Evolutionary conservation across 2,888 invertebrate species (phyloP).

Genomic region (Fragum sueziense): DNA sequence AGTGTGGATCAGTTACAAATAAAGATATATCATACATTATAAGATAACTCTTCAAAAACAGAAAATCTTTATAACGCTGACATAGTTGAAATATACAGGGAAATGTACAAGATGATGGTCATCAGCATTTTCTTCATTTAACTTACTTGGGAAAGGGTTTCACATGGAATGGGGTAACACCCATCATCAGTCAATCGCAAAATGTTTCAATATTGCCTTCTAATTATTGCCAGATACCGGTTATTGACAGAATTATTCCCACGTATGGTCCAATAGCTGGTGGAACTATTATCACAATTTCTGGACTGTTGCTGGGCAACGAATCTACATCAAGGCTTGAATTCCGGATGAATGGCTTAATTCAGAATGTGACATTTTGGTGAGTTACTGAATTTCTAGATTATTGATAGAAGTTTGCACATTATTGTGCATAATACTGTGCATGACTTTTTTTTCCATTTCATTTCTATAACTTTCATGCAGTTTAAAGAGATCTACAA

Average conservation of each 20-base stretch:
- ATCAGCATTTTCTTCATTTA: not conserved
- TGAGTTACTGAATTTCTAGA: not conserved
- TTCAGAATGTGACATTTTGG: not conserved
- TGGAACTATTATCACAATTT: conserved; percentile 36
- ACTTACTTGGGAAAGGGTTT: too few relatives aligned
- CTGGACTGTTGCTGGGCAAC: conserved; percentile 28
- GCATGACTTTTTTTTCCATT: too few relatives aligned
- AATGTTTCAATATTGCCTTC: too few relatives aligned
- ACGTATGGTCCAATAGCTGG: conserved; percentile 45
- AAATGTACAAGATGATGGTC: not conserved
- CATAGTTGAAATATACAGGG: not conserved
- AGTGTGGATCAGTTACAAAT: too few relatives aligned
- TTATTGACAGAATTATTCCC: conserved; percentile 7
- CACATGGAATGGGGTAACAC: too few relatives aligned
- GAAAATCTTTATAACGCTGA: not conserved
- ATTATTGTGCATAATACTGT: too few relatives aligned
- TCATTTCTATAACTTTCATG: too few relatives aligned
- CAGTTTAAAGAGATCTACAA: too few relatives aligned
- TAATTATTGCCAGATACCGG: conserved; percentile 37
- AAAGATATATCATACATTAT: too few relatives aligned
- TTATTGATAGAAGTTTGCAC: too few relatives aligned
- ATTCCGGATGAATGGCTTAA: not conserved
- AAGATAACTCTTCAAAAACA: not conserved
- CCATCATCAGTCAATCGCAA: too few relatives aligned
- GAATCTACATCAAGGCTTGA: not conserved